Base-by-base conservation (phyloP, 2,888 invertebrate species). In the Xestia rhomboidea region DNA sequence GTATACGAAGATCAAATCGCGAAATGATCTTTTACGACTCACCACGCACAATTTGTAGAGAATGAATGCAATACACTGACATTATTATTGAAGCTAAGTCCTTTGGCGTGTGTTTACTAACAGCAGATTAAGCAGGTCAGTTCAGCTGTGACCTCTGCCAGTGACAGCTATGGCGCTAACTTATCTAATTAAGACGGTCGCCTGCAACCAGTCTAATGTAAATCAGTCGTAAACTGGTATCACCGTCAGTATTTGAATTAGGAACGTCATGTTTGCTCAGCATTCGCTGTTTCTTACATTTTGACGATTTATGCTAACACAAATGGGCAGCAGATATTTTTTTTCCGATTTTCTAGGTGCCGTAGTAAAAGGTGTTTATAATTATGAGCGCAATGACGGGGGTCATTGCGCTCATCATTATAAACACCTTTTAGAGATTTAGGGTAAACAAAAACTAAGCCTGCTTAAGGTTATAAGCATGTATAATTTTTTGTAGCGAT, bases 121-220 rank as follows among this genome's bases (percentile, higher is more conserved):
- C 72, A 68, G 27, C 24, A 54, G 30, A 49, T 78, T 68, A 77
- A 72, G 30, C 79, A 78, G 72, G 83, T 83, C 71, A 83, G 62
- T 68, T 60, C 46, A 51, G 44, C 51, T 38, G 68, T 41, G 63
- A 68, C 83, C 51, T 77, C 34, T 51, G 21, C 51, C 46, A 27
- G 27, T 51, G 73, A 57, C 63, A 7, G n/a, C 49, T 67, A 62
- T 57, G 70, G 15, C 67, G 84, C 62, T 83, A 82, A 83, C 62
- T 73, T 79, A 73, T 79, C 63, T 83, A 72, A 81, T 82, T 83
- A 73, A 66, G 66, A 69, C 69, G 13, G 67, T 79, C 46, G 38
- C 73, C n/a, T 27, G 49, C 67, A 46, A 51, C 49, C 27, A 18
- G 46, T 10, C 15, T 34, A 21, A 34, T 68, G 73, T 44, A 66